Conservation (phyloP, 1,140 invertebrate genomes). For the Trichogramma pretiosum region DNA sequence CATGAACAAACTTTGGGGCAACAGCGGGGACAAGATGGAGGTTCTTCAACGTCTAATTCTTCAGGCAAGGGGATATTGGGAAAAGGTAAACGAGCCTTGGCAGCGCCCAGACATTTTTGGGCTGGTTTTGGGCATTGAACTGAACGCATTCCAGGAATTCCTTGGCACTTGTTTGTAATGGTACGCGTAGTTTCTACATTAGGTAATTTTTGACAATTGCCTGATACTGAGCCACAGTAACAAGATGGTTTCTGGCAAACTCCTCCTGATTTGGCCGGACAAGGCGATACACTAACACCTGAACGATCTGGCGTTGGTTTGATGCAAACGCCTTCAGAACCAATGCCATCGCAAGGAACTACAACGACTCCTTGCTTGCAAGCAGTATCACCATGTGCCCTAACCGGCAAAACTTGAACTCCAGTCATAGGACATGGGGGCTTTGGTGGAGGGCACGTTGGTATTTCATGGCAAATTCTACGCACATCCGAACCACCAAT, state of each 20-base stretch:
- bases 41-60: constrained; percentile 13
- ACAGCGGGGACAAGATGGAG: constrained; percentile 3
- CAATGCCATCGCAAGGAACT: constrained; percentile 33
- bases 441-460: constrained; percentile 15
- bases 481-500: constrained; percentile 29
- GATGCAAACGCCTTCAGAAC: constrained; percentile 30
- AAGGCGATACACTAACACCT: constrained; percentile 37
- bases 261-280: constrained; percentile 25
- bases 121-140: constrained; percentile 26
- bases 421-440: constrained; percentile 35
- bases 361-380: constrained; percentile 36
- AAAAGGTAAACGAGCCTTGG: constrained; percentile 30
- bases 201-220: constrained; percentile 21
- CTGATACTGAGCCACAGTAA: constrained; percentile 30
- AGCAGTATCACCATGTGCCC: constrained; percentile 30
- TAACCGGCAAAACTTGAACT: constrained; percentile 35
- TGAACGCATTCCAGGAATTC: constrained; percentile 26
- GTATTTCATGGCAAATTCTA: constrained; percentile 31
- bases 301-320: constrained; percentile 34
- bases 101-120: constrained; percentile 12
- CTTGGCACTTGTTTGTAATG: constrained; percentile 27
- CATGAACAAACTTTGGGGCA: constrained; percentile 15
- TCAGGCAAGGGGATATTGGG: constrained; percentile 39
- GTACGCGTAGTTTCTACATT: constrained; percentile 17
- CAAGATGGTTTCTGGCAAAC: constrained; percentile 29